Conservation (phyloP, 2,113 vertebrate species). For the Alligator sinensis region DNA sequence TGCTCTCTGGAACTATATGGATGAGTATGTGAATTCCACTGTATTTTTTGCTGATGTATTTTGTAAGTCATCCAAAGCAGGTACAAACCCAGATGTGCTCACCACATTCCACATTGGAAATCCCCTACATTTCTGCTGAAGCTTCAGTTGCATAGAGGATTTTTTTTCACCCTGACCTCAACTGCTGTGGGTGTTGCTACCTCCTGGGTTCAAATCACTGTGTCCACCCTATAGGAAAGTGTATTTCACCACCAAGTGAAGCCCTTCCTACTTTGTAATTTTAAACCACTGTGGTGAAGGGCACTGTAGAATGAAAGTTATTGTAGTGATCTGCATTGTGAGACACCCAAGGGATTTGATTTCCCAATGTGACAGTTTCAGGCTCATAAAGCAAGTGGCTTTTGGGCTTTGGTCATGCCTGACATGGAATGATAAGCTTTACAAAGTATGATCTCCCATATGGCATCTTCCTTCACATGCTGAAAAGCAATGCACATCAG, state of each 20-base stretch:
- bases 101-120: not conserved
- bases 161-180: not conserved
- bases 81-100: not conserved
- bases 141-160: not conserved
- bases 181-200: not conserved
- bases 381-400: not conserved
- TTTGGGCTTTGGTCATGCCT: not conserved
- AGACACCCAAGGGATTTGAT: not conserved
- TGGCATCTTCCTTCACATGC: not conserved
- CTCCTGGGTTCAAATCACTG: not conserved
- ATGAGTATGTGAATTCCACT: not conserved
- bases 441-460: not conserved
- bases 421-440: not conserved
- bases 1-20: not conserved
- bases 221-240: not conserved
- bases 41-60: not conserved
- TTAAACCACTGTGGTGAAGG: conserved; percentile 4
- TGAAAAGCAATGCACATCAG: not conserved
- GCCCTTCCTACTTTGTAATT: not conserved
- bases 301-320: not conserved
- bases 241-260: not conserved
- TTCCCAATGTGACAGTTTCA: not conserved
- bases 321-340: not conserved
- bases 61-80: not conserved
- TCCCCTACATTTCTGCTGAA: not conserved